A percentile compares a stretch with the other conserved stretches of the same genome.
Conservation (phyloP, 2,797 vertebrate genomes). For the Centroberyx gerrardi region DNA sequence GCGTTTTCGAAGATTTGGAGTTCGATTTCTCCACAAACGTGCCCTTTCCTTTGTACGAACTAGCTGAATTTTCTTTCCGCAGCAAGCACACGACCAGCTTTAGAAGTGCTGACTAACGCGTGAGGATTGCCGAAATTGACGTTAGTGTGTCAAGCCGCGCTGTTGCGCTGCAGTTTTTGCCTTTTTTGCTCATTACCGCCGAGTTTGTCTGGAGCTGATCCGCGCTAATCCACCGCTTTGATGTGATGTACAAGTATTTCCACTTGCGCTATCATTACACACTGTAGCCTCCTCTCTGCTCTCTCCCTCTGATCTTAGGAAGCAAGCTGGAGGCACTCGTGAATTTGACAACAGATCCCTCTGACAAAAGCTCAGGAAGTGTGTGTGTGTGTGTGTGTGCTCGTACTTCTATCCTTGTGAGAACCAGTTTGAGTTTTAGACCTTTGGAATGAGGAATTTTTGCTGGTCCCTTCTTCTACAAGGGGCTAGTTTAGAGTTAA, state of each 20-base stretch:
- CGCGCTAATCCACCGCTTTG: conserved; percentile 69
- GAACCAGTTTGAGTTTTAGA: neutral
- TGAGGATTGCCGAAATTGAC: conserved; percentile 36
- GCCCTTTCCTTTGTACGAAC: conserved; percentile 18
- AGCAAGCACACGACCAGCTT: conserved; percentile 21
- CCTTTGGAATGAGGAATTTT: neutral
- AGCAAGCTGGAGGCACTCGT: conserved; percentile 43
- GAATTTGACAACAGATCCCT: conserved; percentile 5
- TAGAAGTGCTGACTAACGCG: conserved; percentile 61
- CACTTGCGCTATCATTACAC: conserved; percentile 44
- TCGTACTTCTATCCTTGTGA: no score
- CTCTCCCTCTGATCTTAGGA: conserved; percentile 42
- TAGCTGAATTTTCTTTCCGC: conserved; percentile 17
- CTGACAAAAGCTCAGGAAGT: conserved; percentile 31
- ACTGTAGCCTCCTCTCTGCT: conserved; percentile 26
- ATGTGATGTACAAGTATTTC: conserved; percentile 53
- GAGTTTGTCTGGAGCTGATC: conserved; percentile 70
- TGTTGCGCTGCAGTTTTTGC: conserved; percentile 51
- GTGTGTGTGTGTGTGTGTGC: neutral
- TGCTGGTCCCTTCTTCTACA: no score
- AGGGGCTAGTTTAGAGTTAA: no score
- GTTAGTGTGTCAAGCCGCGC: conserved; percentile 31
- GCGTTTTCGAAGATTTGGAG: no score
- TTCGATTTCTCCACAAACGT: conserved; percentile 5
- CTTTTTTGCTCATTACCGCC: conserved; percentile 60